phyloP scores from a whole-genome alignment of 1,140 invertebrate genomes.

The Trichogramma pretiosum region DNA sequence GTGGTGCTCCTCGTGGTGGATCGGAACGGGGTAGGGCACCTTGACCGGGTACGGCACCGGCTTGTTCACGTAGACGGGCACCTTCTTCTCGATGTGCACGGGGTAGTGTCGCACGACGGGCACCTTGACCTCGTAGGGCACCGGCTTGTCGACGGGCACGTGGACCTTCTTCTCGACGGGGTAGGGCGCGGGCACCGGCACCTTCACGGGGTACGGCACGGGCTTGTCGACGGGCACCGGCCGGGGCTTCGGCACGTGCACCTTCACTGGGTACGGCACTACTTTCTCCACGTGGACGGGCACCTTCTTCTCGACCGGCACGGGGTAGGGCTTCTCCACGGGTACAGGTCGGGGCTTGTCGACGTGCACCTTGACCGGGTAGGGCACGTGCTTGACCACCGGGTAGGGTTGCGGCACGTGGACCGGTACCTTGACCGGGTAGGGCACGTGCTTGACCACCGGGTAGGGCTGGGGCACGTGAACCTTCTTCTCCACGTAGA shows the following conservation, averaged over 20 bases:
- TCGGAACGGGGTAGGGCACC: conserved; percentile 21
- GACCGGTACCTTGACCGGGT: conserved; percentile 52
- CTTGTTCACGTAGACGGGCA: conserved; percentile 34
- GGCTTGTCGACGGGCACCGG: conserved; percentile 31
- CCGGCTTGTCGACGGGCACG: conserved; percentile 33
- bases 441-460: conserved; percentile 35
- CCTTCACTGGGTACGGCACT: conserved; percentile 30
- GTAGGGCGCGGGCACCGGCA: conserved; percentile 38
- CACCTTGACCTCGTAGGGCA: conserved; percentile 33
- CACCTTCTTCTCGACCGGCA: conserved; percentile 24
- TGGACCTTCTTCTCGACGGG: conserved; percentile 46
- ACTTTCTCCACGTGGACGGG: conserved; percentile 37
- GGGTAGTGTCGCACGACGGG: conserved; percentile 29
- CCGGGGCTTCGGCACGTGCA: conserved; percentile 26
- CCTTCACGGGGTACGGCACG: conserved; percentile 39
- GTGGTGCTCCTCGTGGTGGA: conserved; percentile 1
- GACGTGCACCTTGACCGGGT: conserved; percentile 47
- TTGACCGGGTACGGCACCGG: conserved; percentile 31
- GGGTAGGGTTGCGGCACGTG: conserved; percentile 51
- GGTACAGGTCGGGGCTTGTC: conserved; percentile 52
- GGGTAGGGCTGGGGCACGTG: conserved; percentile 53
- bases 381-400: conserved; percentile 45
- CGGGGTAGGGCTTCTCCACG: conserved; percentile 38
- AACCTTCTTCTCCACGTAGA: conserved; percentile 43
- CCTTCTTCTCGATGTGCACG: conserved; percentile 25